Evolutionary conservation across 1,140 invertebrate species (phyloP).

Genomic region (Zaprionus kolodkinae): DNA sequence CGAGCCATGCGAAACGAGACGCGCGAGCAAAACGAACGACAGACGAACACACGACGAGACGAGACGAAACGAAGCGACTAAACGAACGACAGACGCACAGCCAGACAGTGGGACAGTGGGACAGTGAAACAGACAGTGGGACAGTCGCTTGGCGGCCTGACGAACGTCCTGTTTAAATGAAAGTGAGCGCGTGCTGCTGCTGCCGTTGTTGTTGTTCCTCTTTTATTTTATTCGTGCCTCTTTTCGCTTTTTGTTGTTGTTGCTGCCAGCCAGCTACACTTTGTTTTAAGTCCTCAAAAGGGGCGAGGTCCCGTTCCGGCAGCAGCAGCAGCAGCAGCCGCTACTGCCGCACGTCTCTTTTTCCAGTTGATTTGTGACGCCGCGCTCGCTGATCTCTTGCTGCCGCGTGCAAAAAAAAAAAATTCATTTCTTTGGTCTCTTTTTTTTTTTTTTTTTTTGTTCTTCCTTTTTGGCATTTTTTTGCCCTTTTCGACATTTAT

Average conservation of each 20-base stretch:
- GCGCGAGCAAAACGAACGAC: neutral
- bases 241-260: neutral
- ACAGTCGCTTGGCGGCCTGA: slow-evolving; percentile 26
- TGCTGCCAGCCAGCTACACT: neutral
- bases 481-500: slow-evolving; percentile 56
- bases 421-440: slow-evolving; percentile 34
- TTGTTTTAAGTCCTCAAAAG: neutral
- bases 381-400: slow-evolving; percentile 28
- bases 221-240: neutral
- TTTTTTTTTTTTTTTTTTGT: slow-evolving; percentile 11
- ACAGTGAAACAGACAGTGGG: neutral
- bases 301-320: neutral
- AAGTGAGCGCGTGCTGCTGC: slow-evolving; percentile 36
- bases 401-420: slow-evolving; percentile 11
- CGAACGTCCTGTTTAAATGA: slow-evolving; percentile 42
- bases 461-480: slow-evolving; percentile 18
- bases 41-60: slow-evolving; percentile 2
- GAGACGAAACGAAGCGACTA: neutral
- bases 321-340: slow-evolving; percentile 5
- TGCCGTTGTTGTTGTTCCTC: neutral
- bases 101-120: neutral
- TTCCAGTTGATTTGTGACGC: slow-evolving; percentile 46
- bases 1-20: slow-evolving; percentile 47
- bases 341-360: slow-evolving; percentile 23
- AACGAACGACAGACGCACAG: neutral